Evolutionary conservation across 2,888 invertebrate species (phyloP).

Genomic region (Drosophila birchii): DNA sequence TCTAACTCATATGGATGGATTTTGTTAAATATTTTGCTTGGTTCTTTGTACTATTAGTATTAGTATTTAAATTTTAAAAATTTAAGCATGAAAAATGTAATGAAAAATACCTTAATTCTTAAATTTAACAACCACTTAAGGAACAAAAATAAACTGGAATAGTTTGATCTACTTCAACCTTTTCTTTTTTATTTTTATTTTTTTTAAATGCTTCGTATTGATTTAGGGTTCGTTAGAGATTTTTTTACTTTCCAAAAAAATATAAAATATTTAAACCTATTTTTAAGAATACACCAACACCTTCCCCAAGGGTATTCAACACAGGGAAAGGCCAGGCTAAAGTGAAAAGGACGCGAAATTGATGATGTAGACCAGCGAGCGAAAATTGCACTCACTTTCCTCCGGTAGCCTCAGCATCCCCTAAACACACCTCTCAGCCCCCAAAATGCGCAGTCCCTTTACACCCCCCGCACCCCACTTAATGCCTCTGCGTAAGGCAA

Average conservation of each 20-base stretch:
- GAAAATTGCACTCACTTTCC: constrained; percentile 80
- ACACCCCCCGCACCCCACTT: constrained; percentile 1
- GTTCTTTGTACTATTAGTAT: neutral
- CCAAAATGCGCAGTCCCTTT: constrained; percentile 3
- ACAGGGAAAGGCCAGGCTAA: neutral
- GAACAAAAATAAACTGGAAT: neutral
- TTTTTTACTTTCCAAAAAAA: neutral
- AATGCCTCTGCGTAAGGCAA: constrained; percentile 57
- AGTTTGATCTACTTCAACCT: neutral
- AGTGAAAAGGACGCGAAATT: constrained; percentile 53
- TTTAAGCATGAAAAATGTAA: neutral
- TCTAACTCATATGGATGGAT: neutral
- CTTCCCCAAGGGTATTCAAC: neutral
- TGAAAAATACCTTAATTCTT: too few relatives aligned
- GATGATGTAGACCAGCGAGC: constrained; percentile 70
- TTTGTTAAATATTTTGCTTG: neutral
- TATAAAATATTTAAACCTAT: neutral
- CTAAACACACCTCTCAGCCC: neutral
- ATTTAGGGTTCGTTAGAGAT: too few relatives aligned
- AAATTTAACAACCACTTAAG: too few relatives aligned
- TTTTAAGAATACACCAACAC: neutral
- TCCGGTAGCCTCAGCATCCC: constrained; percentile 23
- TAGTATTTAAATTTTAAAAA: neutral
- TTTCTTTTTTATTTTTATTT: neutral
- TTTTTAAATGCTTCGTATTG: neutral